Evolutionary conservation across 37 sponge, comb jelly and placozoan species (phyloP), one percentile per base, ranked within the genome.

Genomic region (Corticium candelabrum): DNA sequence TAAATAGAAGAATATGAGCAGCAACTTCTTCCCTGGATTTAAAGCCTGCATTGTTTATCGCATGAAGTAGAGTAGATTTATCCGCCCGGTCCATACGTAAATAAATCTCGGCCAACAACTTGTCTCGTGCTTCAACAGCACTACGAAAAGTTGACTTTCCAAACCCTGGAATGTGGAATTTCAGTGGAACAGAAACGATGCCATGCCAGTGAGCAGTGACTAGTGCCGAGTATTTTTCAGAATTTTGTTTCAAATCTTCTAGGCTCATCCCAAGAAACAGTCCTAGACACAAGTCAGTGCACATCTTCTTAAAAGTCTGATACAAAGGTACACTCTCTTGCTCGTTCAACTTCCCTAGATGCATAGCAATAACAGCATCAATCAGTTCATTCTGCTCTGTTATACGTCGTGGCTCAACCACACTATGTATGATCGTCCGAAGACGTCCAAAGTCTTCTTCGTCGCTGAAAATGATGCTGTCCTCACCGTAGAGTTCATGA

Each of bases 171-270:
- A 86, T 36, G 15, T 76, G 76, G 5, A 92, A 78, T 39, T 77
- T 83, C 34, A 93, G 78, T 11, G 94, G 94, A 0, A 93, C 41
- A 75, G 94, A 93, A 37, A 93, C 86, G 37, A 89, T 76, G 34
- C 94, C 86, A 43, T 84, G 78, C 95, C 95, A 94, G 81, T 94
- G 95, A 2, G 41, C 41, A 0, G 91, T 90, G 82, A 88, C 83
- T 0, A 90, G 83, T 3, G 83, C 79, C 29, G 89, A 82, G 21
- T 27, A 50, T 50, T 50, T 11, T 27, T 21, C 62, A 21, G 62
- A 50, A 11, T 11, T 50, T 27, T 21, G 62, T 27, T 21, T 11
- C 62, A 50, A 50, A 27, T 50, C 62, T 27, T 50, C 62, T 11
- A 11, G 15, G 21, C 21, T 21, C 62, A 50, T 50, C 15, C 62